Conservation (phyloP, 2,797 vertebrate species). For the Manis crassicaudata region DNA sequence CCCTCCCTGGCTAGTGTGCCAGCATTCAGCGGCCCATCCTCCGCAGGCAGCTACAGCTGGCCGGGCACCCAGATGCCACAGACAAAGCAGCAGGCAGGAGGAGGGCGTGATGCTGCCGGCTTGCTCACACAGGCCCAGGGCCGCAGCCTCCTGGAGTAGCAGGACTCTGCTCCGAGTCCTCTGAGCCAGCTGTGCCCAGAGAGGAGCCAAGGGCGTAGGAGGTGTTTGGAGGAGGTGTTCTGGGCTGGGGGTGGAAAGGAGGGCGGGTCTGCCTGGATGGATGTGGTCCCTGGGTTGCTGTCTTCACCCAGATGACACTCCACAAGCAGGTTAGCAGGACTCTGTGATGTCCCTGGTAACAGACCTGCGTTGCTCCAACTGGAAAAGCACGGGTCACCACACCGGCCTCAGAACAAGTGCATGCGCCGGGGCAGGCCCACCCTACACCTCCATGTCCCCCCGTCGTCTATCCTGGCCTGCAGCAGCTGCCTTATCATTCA, state of each 20-base stretch:
- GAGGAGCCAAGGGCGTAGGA: neutral
- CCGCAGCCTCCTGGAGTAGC: neutral
- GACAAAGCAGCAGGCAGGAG: neutral
- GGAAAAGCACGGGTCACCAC: neutral
- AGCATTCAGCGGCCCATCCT: neutral
- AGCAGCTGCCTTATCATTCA: neutral
- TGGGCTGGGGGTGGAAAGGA: neutral
- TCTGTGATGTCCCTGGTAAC: rapidly evolving
- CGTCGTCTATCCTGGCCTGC: neutral
- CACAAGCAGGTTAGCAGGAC: neutral
- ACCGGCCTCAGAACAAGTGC: neutral
- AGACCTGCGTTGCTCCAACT: neutral
- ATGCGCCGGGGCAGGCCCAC: neutral
- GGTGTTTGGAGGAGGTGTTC: neutral
- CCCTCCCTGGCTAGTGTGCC: neutral
- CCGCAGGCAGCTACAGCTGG: slow-evolving; percentile 14
- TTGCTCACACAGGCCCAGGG: neutral
- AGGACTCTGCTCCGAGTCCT: neutral
- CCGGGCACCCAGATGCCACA: neutral
- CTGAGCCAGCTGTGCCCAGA: neutral
- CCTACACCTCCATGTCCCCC: neutral
- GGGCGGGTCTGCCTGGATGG: neutral
- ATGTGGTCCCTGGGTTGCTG: neutral
- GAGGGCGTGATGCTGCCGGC: neutral
- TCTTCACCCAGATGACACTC: neutral